These are phyloP conservation scores for Oithona nana DNA, from an alignment of 2,888 invertebrate genomes.

Conservation along the genomic window DNA sequence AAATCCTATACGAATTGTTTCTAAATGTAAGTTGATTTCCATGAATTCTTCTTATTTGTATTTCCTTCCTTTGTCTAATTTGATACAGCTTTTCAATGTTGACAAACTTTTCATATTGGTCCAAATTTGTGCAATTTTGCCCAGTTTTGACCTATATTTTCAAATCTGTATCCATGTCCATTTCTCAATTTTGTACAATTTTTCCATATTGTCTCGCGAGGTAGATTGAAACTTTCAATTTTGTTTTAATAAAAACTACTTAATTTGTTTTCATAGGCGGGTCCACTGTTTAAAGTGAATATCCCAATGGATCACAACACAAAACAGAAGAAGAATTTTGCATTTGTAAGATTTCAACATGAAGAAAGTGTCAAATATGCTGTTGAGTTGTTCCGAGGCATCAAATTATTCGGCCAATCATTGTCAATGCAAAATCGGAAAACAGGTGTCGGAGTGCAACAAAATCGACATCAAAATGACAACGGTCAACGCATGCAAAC, in stretches of 20 bases:
- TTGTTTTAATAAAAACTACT: not conserved
- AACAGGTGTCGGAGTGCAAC: not conserved
- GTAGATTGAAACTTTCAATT: not conserved
- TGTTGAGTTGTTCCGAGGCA: not conserved
- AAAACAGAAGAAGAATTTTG: constrained; percentile 5
- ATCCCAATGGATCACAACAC: not conserved
- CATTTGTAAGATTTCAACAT: constrained; percentile 8
- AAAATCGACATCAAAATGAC: too few relatives aligned
- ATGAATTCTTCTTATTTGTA: not conserved
- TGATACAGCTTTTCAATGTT: too few relatives aligned
- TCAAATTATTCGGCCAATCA: not conserved
- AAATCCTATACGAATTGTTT: constrained; percentile 9
- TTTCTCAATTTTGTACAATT: not conserved
- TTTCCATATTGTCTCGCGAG: not conserved
- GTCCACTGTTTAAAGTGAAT: not conserved
- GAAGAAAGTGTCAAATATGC: constrained; percentile 10
- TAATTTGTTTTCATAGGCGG: not conserved
- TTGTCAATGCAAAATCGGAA: not conserved
- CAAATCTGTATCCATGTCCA: not conserved
- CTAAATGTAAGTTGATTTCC: not conserved
- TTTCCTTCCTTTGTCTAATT: not conserved
- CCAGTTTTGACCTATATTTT: not conserved
- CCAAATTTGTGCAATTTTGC: too few relatives aligned
- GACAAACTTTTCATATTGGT: too few relatives aligned
- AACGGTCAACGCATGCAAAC: too few relatives aligned